Percentiles rank a stretch among this genome's conserved stretches.
Evolutionary conservation across 2,113 vertebrate species (phyloP).

Genomic region (Vombatus ursinus): DNA sequence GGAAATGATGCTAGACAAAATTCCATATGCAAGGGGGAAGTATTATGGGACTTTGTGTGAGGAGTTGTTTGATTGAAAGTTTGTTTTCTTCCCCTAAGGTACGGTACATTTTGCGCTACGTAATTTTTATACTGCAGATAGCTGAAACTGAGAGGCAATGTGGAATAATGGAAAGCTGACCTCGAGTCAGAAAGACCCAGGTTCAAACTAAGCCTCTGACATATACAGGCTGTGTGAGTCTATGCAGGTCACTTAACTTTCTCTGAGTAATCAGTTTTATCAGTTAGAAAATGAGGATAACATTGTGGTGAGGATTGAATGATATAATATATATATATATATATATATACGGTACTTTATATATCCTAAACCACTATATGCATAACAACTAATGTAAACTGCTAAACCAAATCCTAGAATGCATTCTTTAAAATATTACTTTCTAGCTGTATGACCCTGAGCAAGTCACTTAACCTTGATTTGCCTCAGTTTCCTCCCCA

Average conservation of each 20-base stretch:
- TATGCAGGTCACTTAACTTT: background rate
- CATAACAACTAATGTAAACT: background rate
- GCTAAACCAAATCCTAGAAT: background rate
- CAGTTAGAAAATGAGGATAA: background rate
- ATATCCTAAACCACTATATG: background rate
- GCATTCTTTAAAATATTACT: background rate
- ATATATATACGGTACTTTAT: background rate
- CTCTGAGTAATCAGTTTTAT: background rate
- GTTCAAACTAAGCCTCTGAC: background rate
- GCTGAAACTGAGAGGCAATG: background rate
- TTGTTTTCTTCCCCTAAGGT: background rate
- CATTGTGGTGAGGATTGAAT: background rate
- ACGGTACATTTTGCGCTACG: background rate
- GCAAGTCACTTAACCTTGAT: background rate
- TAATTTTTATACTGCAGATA: background rate
- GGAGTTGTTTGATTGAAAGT: background rate
- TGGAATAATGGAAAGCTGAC: background rate
- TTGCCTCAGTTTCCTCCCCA: background rate
- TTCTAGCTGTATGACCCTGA: background rate
- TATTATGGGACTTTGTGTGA: background rate
- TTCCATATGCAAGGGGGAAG: background rate
- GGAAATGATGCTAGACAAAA: background rate
- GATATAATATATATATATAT: background rate
- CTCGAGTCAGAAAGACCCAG: background rate
- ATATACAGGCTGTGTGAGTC: background rate